Evolutionary conservation across 2,888 invertebrate genomes (phyloP).

Genomic region (Amaurobius ferox): DNA sequence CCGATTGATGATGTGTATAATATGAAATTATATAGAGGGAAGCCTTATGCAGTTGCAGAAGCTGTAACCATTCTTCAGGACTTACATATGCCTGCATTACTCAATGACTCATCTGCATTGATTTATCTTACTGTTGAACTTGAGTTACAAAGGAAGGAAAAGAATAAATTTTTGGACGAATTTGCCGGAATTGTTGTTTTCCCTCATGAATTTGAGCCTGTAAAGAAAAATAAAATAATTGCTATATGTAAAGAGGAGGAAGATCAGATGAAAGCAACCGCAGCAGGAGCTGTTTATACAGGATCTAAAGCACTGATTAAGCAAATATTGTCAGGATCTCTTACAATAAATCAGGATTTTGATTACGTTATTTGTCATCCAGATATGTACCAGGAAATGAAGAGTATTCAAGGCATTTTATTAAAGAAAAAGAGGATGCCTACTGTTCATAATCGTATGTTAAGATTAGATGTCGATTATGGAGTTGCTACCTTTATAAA

Average conservation of each 20-base stretch:
- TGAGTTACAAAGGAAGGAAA: constrained; percentile 86
- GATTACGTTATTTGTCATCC: constrained; percentile 87
- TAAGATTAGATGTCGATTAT: constrained; percentile 82
- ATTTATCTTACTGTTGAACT: constrained; percentile 86
- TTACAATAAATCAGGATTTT: constrained; percentile 81
- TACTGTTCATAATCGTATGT: constrained; percentile 80
- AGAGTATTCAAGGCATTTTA: constrained; percentile 86
- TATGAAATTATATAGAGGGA: constrained; percentile 81
- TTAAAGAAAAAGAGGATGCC: constrained; percentile 89
- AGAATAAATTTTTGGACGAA: constrained; percentile 83
- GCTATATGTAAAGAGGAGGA: constrained; percentile 84
- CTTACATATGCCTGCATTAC: constrained; percentile 89
- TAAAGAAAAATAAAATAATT: constrained; percentile 84
- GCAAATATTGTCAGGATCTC: constrained; percentile 80
- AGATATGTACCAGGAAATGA: constrained; percentile 86
- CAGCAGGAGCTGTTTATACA: constrained; percentile 85
- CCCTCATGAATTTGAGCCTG: constrained; percentile 84
- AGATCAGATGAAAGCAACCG: constrained; percentile 81
- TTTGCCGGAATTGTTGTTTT: constrained; percentile 83
- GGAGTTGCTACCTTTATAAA: constrained; percentile 83
- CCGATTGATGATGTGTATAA: constrained; percentile 84
- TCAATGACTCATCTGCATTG: constrained; percentile 85
- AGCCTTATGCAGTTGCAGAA: constrained; percentile 84
- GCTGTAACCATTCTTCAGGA: constrained; percentile 88
- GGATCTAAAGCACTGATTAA: constrained; percentile 87